A percentile compares a stretch with the other conserved stretches of the same genome.
Evolutionary conservation across 2,888 invertebrate genomes (phyloP).

Genomic region (Vesta saturnalis): DNA sequence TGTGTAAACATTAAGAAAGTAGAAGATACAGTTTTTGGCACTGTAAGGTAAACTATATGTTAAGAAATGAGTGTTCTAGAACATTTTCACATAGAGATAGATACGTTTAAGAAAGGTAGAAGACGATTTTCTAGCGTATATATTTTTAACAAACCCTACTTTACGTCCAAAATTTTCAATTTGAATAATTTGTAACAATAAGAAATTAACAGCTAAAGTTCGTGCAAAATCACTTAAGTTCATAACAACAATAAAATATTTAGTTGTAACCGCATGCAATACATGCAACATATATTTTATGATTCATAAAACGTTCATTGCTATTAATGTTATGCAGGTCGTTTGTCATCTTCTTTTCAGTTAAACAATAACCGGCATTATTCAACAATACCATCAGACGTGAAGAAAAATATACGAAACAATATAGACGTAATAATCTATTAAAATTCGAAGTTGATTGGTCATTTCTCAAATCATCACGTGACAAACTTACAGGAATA

Average conservation of each 20-base stretch:
- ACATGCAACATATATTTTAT: constrained; percentile 35
- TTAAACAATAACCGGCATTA: constrained; percentile 16
- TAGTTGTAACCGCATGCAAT: constrained; percentile 36
- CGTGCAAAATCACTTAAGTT: constrained; percentile 35
- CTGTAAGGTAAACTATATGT: no score
- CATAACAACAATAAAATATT: constrained; percentile 35
- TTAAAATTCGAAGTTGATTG: constrained; percentile 33
- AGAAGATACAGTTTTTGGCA: no score
- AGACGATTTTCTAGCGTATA: no score
- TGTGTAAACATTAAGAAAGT: no score
- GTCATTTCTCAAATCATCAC: constrained; percentile 36
- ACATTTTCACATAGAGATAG: no score
- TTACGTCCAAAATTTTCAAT: no score
- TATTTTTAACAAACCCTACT: no score
- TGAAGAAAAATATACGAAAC: constrained; percentile 29
- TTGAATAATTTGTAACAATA: constrained; percentile 21
- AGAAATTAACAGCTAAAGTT: constrained; percentile 21
- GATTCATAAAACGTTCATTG: constrained; percentile 34
- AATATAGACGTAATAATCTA: constrained; percentile 23
- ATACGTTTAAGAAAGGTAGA: no score
- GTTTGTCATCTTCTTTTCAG: constrained; percentile 29
- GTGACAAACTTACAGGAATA: constrained; percentile 36
- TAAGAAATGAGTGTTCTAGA: no score
- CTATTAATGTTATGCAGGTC: constrained; percentile 34
- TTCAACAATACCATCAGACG: constrained; percentile 18